phyloP scores from a whole-genome alignment of 2,113 vertebrate species.

The Fukomys damarensis region DNA sequence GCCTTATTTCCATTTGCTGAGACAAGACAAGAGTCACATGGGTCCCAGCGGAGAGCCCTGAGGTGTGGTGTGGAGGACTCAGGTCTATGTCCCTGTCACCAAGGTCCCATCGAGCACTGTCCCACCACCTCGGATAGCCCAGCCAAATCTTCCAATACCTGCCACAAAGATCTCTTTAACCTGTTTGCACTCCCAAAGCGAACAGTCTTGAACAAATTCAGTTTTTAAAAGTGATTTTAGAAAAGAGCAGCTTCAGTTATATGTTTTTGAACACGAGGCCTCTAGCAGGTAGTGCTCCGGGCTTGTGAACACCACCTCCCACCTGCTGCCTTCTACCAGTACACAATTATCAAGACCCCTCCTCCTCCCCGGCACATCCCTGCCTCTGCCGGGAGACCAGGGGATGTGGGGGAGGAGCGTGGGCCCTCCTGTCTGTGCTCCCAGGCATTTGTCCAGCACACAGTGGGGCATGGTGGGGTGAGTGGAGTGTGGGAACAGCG shows the following conservation, averaged over 20 bases:
- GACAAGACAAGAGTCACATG: not conserved
- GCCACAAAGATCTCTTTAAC: accelerated
- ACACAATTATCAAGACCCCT: not conserved
- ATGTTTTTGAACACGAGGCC: not conserved
- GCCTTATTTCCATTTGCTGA: not conserved
- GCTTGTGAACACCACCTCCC: accelerated
- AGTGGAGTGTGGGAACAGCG: accelerated
- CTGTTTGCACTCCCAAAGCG: not conserved
- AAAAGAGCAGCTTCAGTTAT: not conserved
- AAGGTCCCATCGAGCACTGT: not conserved
- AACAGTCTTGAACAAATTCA: not conserved
- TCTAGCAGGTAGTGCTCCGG: not conserved
- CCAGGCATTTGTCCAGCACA: accelerated
- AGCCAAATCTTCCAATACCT: not conserved
- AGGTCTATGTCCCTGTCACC: accelerated
- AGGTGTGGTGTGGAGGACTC: not conserved
- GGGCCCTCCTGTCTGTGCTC: accelerated
- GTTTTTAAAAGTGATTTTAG: conserved; percentile 54
- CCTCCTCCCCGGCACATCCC: not conserved
- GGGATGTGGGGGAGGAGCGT: accelerated
- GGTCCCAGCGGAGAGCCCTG: not conserved
- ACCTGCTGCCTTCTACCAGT: not conserved
- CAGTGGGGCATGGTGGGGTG: not conserved
- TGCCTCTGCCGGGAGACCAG: not conserved
- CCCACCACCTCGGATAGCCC: not conserved